Base-by-base conservation (phyloP, 2,888 invertebrate species). In the Phorcus lineatus region DNA sequence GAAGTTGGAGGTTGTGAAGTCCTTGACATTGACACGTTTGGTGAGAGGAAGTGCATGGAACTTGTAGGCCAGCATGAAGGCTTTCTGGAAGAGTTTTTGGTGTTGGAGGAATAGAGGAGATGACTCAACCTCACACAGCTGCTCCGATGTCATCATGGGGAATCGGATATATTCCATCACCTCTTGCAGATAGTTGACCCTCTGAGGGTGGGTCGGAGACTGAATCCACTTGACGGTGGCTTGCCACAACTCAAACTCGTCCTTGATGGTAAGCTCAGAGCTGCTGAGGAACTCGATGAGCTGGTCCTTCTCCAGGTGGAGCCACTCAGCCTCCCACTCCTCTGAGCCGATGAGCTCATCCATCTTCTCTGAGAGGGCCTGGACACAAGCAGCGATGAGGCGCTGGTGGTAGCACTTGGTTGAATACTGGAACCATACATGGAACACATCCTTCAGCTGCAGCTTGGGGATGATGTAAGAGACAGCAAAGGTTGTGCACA, bases 101-200 rank as follows among this genome's bases (percentile, higher is more conserved):
- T 92, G 88, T 70, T 89, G 95, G 88, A 96, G 96, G 1, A 96
- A 96, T 7, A 98, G 94, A 0, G 97, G 96, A 19, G 95, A 96
- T 17, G 97, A 94, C 77, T 98, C 94, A 28, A 98, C 93, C 91
- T 96, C 96, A 3, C 97, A 96, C 85, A 99, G 93, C 93, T 99
- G 97, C 79, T 96, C 95, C 0, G 98, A 97, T 17, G 97, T 96
- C 98, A 99, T 98, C 97, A 98, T 98, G 0, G 98, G 97, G 93
- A 98, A 99, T 86, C 97, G 94, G 82, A 97, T 95, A 84, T 96
- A 96, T 0, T 95, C 94, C 94, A 98, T 96, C 0, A 97, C 95
- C n/a, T 95, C 95, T 62, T 95, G 95, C 0, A 97, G 95, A 0
- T 97, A 94, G 4, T 95, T 94, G 0, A 82, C 81, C 16, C 93